A percentile compares a stretch with the other conserved stretches of the same genome.
Evolutionary conservation across 2,888 invertebrate genomes (phyloP).

Genomic region (Esperia sulphurella): DNA sequence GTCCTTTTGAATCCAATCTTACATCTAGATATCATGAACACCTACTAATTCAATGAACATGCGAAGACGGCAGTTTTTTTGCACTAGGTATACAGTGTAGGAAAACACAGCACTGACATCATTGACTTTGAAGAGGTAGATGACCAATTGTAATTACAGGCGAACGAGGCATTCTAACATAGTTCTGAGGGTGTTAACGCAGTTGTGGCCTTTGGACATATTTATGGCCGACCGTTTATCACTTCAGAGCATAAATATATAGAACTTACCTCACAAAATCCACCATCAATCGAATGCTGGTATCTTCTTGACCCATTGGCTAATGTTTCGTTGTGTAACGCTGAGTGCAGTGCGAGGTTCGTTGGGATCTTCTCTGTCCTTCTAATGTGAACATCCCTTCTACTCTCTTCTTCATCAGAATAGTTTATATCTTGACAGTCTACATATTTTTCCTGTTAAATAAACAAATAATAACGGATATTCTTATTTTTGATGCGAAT

Average conservation of each 20-base stretch:
- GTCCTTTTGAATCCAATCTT: too few relatives aligned
- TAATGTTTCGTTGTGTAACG: slow-evolving; percentile 41
- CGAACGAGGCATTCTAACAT: too few relatives aligned
- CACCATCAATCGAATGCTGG: slow-evolving; percentile 34
- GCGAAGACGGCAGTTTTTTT: too few relatives aligned
- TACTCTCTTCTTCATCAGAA: slow-evolving; percentile 47
- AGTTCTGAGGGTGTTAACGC: too few relatives aligned
- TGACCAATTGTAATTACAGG: too few relatives aligned
- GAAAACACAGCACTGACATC: too few relatives aligned
- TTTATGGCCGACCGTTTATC: background rate
- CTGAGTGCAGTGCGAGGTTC: slow-evolving; percentile 55
- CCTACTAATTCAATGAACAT: too few relatives aligned
- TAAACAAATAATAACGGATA: background rate
- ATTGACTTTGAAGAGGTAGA: too few relatives aligned
- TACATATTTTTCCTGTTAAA: slow-evolving; percentile 58
- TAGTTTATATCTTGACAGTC: slow-evolving; percentile 65
- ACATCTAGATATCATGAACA: too few relatives aligned
- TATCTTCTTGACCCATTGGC: slow-evolving; percentile 12
- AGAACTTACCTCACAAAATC: slow-evolving; percentile 58
- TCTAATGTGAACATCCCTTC: slow-evolving; percentile 26
- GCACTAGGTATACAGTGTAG: too few relatives aligned
- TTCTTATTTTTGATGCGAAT: too few relatives aligned
- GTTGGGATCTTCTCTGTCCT: slow-evolving; percentile 45
- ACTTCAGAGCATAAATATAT: background rate
- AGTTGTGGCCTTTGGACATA: too few relatives aligned